Evolutionary conservation across 2,113 vertebrate genomes (phyloP).

Genomic region (Vimba vimba): DNA sequence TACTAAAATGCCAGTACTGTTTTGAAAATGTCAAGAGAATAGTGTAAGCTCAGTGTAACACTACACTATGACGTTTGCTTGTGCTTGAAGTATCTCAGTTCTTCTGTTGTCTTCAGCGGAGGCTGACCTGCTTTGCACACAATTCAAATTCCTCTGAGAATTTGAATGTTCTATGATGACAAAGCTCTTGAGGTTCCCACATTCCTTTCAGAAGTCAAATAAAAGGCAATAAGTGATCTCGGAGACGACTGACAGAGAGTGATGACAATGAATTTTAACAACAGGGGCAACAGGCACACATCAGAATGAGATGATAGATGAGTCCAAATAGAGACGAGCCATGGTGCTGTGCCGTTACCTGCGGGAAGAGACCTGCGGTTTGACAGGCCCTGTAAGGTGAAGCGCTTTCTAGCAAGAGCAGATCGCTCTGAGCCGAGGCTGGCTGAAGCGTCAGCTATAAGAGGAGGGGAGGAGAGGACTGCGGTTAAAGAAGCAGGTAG

Average conservation of each 20-base stretch:
- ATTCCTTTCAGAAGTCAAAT: constrained; percentile 28
- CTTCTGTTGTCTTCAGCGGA: neutral
- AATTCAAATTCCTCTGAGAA: constrained; percentile 40
- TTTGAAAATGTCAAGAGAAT: constrained; percentile 39
- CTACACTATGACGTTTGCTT: constrained; percentile 41
- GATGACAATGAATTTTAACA: constrained; percentile 28
- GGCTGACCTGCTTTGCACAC: constrained; percentile 31
- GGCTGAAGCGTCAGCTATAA: constrained; percentile 79
- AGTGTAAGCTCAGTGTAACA: neutral
- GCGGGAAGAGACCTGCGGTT: constrained; percentile 82
- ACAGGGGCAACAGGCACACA: constrained; percentile 5
- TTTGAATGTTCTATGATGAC: constrained; percentile 17
- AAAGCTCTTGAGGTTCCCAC: constrained; percentile 10
- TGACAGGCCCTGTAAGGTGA: constrained; percentile 85
- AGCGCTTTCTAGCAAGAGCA: constrained; percentile 83
- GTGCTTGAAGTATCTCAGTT: constrained; percentile 13
- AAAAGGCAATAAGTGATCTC: neutral
- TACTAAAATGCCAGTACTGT: neutral
- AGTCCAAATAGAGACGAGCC: neutral
- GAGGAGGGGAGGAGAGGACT: constrained; percentile 66
- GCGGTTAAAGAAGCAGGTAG: constrained; percentile 64
- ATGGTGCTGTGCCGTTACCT: constrained; percentile 74
- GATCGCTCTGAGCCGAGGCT: constrained; percentile 79
- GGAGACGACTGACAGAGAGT: constrained; percentile 22
- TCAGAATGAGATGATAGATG: constrained; percentile 32